These are phyloP conservation scores for Heliconius aoede DNA, from an alignment of 2,888 invertebrate species.

Conservation along the genomic window DNA sequence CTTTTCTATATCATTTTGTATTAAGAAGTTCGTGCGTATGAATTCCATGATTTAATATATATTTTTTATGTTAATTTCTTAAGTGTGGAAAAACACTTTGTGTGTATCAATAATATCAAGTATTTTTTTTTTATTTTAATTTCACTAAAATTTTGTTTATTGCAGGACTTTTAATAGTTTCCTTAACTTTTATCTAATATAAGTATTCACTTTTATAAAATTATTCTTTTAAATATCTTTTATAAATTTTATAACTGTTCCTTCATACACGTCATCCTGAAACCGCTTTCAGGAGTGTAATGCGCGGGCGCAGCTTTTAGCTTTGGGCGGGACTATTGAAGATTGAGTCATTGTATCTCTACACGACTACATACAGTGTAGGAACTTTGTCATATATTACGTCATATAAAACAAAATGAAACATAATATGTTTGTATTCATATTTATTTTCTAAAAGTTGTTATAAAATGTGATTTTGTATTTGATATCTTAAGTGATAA, in stretches of 20 bases:
- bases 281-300: conserved; percentile 36
- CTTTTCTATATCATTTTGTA: conserved; percentile 52
- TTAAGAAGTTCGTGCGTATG: conserved; percentile 57
- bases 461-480: too few species aligned
- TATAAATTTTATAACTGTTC: too few species aligned
- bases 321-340: conserved; percentile 26
- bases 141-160: too few species aligned
- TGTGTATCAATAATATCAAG: too few species aligned
- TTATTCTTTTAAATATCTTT: too few species aligned
- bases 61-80: too few species aligned
- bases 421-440: neutral
- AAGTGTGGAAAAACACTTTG: too few species aligned
- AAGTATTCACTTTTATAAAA: neutral
- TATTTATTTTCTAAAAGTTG: neutral
- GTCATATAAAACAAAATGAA: neutral
- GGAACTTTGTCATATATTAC: neutral
- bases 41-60: conserved; percentile 63
- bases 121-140: too few species aligned
- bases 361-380: neutral
- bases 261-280: conserved; percentile 36
- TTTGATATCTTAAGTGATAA: too few species aligned
- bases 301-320: conserved; percentile 31
- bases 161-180: too few species aligned
- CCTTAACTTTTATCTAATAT: neutral
- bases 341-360: conserved; percentile 26